Conservation (phyloP, 2,113 vertebrate genomes). For the Tupaia chinensis region DNA sequence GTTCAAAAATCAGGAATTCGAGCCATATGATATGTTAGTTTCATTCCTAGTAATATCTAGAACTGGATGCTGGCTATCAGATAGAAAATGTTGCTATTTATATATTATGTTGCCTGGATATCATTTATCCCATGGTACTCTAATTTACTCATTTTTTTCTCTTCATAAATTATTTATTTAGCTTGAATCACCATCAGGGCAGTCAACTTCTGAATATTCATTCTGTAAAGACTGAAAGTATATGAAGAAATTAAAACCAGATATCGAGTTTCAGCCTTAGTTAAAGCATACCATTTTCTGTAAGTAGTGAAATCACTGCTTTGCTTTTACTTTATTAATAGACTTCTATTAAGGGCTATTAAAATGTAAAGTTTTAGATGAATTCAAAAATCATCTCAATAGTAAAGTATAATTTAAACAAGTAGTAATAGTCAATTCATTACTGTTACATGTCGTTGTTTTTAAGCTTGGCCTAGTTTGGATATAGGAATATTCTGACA, state of each 20-base stretch:
- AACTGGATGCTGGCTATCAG: not conserved
- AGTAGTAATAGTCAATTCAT: not conserved
- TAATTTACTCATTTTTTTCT: conserved; percentile 6
- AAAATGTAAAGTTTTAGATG: not conserved
- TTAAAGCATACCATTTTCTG: not conserved
- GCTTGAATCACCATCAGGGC: not conserved
- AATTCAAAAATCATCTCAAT: not conserved
- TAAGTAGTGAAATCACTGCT: not conserved
- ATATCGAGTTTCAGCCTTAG: not conserved
- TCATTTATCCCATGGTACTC: not conserved
- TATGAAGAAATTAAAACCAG: not conserved
- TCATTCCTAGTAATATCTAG: not conserved
- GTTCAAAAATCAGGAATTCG: not conserved
- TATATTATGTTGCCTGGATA: not conserved
- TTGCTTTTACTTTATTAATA: not conserved
- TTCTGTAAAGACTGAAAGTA: not conserved
- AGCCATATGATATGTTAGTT: not conserved
- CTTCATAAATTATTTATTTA: conserved; percentile 32
- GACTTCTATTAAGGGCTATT: not conserved
- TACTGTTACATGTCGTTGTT: not conserved
- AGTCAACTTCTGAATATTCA: conserved; percentile 4
- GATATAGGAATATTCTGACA: not conserved
- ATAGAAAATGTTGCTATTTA: not conserved
- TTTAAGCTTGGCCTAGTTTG: not conserved
- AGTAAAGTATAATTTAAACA: conserved; percentile 3